phyloP scores from a whole-genome alignment of 2,888 invertebrate genomes.

The Orchestes rusci region DNA sequence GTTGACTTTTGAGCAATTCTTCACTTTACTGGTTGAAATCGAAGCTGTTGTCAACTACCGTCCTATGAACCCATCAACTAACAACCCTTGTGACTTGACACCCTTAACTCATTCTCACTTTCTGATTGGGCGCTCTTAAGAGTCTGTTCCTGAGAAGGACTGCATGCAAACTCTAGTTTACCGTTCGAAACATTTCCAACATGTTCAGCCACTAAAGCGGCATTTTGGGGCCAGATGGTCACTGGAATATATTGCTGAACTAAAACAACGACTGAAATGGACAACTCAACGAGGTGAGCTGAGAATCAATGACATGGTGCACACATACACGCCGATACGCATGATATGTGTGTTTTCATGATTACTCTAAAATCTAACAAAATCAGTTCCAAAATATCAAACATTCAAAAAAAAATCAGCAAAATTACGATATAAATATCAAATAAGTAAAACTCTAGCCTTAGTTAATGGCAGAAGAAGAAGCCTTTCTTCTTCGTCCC shows the following conservation, averaged over 20 bases:
- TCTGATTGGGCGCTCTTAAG: not conserved
- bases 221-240: not conserved
- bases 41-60: not conserved
- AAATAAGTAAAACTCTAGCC: no score
- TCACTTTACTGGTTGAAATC: not conserved
- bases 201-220: not conserved
- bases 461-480: no score
- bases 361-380: no score
- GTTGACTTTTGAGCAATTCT: not conserved
- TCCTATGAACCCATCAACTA: not conserved
- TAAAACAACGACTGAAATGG: not conserved
- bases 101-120: not conserved
- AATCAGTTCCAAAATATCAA: no score
- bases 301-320: no score
- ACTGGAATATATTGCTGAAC: not conserved
- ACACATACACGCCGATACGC: no score
- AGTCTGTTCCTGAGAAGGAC: not conserved
- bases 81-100: not conserved
- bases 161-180: not conserved
- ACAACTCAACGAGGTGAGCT: no score
- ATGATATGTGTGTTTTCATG: no score
- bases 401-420: no score
- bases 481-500: no score
- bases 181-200: not conserved
- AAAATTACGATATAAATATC: no score